phyloP scores from a whole-genome alignment of 2,797 vertebrate genomes.

The Tarsius wallacei region DNA sequence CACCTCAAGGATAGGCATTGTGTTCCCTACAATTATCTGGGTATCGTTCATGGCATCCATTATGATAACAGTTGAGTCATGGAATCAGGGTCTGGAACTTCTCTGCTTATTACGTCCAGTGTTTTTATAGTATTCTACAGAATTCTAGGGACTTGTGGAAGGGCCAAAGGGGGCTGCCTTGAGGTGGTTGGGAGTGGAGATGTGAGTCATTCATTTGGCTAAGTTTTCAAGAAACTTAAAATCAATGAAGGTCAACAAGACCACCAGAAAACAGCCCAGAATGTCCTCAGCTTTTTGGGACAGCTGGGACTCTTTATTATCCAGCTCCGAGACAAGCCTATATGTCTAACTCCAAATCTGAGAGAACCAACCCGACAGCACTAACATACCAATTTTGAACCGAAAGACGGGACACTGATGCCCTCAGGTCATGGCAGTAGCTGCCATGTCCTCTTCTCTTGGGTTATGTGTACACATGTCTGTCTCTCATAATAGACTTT shows the following conservation, averaged over 20 bases:
- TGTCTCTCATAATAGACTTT: background rate
- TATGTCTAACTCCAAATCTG: background rate
- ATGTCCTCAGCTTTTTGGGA: background rate
- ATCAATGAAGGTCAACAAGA: slow-evolving; percentile 5
- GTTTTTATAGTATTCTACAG: background rate
- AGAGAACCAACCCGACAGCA: background rate
- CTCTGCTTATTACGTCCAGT: background rate
- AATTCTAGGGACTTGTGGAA: background rate
- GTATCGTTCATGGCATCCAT: background rate
- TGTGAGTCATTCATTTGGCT: background rate
- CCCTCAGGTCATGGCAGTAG: rapidly evolving
- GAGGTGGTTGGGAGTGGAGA: background rate
- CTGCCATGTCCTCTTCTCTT: background rate
- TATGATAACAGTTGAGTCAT: background rate
- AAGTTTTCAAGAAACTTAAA: slow-evolving; percentile 1
- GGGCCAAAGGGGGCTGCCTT: background rate
- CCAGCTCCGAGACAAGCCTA: background rate
- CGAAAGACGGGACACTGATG: background rate
- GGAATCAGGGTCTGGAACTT: background rate
- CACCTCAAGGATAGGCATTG: background rate
- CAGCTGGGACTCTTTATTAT: background rate
- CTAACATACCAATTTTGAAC: background rate
- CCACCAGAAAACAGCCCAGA: background rate
- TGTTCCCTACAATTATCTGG: background rate
- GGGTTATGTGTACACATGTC: background rate